Evolutionary conservation across 2,888 invertebrate species (phyloP).

Genomic region (Ornithoptera alexandrae): DNA sequence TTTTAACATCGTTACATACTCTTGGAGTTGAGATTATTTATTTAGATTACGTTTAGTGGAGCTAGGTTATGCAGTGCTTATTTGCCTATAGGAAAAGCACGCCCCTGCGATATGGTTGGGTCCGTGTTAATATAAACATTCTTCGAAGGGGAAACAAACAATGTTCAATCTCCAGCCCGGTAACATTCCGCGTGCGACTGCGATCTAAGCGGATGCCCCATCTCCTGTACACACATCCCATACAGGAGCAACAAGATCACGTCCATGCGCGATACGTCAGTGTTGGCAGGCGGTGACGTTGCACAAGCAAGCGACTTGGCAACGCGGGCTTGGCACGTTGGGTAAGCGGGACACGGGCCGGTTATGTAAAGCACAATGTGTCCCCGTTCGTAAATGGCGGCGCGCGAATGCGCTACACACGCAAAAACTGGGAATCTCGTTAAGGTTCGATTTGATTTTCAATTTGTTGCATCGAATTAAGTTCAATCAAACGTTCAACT

Average conservation of each 20-base stretch:
- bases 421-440: slow-evolving; percentile 33
- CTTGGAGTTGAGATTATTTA: too few relatives aligned
- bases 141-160: too few relatives aligned
- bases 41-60: too few relatives aligned
- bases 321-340: slow-evolving; percentile 32
- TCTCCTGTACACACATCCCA: not conserved
- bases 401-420: slow-evolving; percentile 30
- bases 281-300: slow-evolving; percentile 23
- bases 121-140: too few relatives aligned
- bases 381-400: slow-evolving; percentile 39
- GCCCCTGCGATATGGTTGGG: too few relatives aligned
- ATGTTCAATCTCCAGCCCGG: too few relatives aligned
- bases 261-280: slow-evolving; percentile 57
- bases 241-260: slow-evolving; percentile 37
- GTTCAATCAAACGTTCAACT: not conserved
- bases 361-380: slow-evolving; percentile 46
- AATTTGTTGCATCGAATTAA: slow-evolving; percentile 42
- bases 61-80: too few relatives aligned
- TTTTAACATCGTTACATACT: too few relatives aligned
- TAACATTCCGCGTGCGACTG: slow-evolving; percentile 1
- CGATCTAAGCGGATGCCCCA: slow-evolving; percentile 14
- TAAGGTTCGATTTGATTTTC: slow-evolving; percentile 34
- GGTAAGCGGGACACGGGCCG: slow-evolving; percentile 41
- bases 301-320: slow-evolving; percentile 29
- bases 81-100: too few relatives aligned